phyloP scores from a whole-genome alignment of 2,113 vertebrate genomes.

The Perca flavescens region DNA sequence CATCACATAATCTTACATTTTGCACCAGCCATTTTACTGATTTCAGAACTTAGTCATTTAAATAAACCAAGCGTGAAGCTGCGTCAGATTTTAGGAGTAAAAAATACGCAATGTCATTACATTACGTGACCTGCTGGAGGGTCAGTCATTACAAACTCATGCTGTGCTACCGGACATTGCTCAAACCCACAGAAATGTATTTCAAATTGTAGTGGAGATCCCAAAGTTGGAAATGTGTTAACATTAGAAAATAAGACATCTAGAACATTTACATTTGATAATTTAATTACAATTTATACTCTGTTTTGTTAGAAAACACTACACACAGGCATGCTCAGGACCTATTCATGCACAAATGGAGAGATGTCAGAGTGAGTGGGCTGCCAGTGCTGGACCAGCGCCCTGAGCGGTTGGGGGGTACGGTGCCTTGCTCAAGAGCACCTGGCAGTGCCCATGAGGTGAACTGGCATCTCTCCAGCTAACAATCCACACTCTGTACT shows the following conservation, averaged over 20 bases:
- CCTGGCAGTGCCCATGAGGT: no score
- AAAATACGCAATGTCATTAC: background rate
- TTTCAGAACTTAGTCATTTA: background rate
- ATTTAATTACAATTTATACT: no score
- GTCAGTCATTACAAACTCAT: background rate
- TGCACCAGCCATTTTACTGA: no score
- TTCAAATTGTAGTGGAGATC: background rate
- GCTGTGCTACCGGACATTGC: background rate
- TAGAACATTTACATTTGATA: background rate
- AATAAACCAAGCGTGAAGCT: background rate
- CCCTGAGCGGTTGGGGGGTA: no score
- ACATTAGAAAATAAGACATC: background rate
- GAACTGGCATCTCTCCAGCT: no score
- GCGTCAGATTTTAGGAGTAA: background rate
- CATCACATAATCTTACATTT: background rate
- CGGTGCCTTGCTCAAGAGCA: no score
- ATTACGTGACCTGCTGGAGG: background rate
- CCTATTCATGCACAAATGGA: no score
- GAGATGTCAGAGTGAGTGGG: no score
- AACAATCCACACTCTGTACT: no score
- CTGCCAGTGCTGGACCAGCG: no score
- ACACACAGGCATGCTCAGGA: no score
- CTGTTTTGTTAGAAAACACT: no score
- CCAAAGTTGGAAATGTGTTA: background rate
- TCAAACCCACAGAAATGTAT: background rate